Conservation (phyloP, 2,797 vertebrate species). For the Martes flavigula region DNA sequence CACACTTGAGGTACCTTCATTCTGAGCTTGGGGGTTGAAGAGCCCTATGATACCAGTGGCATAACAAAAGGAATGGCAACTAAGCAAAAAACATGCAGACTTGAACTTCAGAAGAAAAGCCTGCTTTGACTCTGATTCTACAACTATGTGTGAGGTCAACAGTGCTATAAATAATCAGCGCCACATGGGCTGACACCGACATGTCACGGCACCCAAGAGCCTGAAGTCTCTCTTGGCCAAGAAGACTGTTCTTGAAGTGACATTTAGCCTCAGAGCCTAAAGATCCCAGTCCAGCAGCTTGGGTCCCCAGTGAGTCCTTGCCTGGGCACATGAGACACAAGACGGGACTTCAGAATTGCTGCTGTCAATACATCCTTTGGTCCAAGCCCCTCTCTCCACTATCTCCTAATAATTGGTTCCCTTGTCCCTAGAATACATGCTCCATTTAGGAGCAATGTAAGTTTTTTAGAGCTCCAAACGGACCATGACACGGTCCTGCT, state of each 20-base stretch:
- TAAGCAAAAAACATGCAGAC: not conserved
- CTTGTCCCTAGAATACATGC: not conserved
- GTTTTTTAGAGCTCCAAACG: not conserved
- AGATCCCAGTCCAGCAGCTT: not conserved
- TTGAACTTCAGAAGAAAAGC: not conserved
- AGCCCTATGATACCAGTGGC: not conserved
- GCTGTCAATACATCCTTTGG: not conserved
- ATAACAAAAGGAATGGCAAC: not conserved
- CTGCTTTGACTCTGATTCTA: not conserved
- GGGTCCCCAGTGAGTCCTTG: not conserved
- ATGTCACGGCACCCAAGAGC: not conserved
- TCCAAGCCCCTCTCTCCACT: not conserved
- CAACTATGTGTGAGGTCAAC: not conserved
- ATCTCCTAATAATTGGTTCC: not conserved
- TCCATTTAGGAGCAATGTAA: not conserved
- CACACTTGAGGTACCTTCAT: not conserved
- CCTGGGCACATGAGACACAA: rapidly evolving
- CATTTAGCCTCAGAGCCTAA: too few relatives aligned
- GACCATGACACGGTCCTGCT: not conserved
- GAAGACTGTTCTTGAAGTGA: not conserved
- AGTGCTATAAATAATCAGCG: not conserved
- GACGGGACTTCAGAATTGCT: not conserved
- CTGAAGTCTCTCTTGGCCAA: not conserved
- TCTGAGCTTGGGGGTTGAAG: rapidly evolving
- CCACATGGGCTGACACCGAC: rapidly evolving